phyloP scores from a whole-genome alignment of 2,113 vertebrate genomes.

The Sturnus vulgaris region DNA sequence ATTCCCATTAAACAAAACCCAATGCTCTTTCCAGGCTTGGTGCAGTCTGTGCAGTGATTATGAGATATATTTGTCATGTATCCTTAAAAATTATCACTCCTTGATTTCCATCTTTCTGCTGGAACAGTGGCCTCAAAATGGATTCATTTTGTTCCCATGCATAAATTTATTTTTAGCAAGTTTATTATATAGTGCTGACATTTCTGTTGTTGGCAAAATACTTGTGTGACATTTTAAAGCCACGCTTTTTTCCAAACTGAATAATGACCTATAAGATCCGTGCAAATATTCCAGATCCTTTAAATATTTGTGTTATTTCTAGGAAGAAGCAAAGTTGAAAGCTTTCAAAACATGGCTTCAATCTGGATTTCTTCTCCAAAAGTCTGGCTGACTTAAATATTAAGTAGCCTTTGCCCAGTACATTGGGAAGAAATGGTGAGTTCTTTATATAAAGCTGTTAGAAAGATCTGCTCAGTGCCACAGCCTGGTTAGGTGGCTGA shows the following conservation, averaged over 20 bases:
- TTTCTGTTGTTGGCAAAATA: neutral
- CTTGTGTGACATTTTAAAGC: neutral
- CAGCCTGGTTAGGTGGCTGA: neutral
- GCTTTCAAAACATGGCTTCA: neutral
- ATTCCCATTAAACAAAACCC: neutral
- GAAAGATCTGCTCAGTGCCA: neutral
- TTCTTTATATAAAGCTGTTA: neutral
- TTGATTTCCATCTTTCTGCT: neutral
- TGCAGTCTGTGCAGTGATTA: neutral
- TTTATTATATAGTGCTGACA: neutral
- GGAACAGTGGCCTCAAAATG: neutral
- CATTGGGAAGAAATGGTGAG: neutral
- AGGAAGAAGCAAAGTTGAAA: neutral
- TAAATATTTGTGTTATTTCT: neutral
- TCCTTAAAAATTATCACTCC: neutral
- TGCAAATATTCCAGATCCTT: neutral
- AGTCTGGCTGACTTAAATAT: neutral
- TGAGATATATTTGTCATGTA: neutral
- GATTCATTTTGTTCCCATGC: neutral
- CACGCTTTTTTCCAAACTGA: neutral
- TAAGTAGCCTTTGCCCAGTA: neutral
- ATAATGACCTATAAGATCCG: neutral
- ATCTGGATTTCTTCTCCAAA: neutral
- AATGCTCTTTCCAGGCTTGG: neutral
- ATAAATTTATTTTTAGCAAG: neutral